phyloP scores from a whole-genome alignment of 1,140 invertebrate species.

The Leucophenga varia region DNA sequence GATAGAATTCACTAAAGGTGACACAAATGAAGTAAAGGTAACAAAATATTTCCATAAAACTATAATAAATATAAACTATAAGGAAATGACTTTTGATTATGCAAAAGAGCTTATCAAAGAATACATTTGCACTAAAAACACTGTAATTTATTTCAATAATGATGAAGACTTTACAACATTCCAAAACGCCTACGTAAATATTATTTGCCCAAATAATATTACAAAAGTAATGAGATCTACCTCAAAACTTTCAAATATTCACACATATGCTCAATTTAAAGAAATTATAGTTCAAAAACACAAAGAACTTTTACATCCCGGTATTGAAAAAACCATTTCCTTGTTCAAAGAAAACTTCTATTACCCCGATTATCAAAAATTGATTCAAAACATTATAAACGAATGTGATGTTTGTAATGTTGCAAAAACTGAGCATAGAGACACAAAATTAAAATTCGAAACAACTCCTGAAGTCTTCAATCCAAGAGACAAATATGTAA shows the following conservation, averaged over 20 bases:
- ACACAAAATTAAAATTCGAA: constrained; percentile 1
- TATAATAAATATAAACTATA: constrained; percentile 2
- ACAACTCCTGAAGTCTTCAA: constrained; percentile 3
- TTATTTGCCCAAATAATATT: neutral
- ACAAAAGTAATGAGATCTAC: neutral
- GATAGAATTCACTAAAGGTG: neutral
- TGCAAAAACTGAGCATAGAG: constrained; percentile 2
- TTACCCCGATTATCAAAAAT: constrained; percentile 5
- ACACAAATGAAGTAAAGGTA: neutral
- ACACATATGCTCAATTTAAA: neutral
- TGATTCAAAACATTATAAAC: constrained; percentile 7
- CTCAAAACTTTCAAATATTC: neutral
- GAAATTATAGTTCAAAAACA: constrained; percentile 4
- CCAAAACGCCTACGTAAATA: neutral
- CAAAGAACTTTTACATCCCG: constrained; percentile 6
- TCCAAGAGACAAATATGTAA: constrained; percentile 3
- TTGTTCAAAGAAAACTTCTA: constrained; percentile 4
- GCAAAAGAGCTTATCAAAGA: constrained; percentile 1
- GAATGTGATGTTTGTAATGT: constrained; percentile 5
- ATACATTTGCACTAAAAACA: neutral
- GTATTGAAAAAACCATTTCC: constrained; percentile 2
- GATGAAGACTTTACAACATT: neutral
- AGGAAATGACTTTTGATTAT: neutral
- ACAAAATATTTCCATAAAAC: neutral
- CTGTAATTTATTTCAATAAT: neutral